Evolutionary conservation across 2,888 invertebrate genomes (phyloP).

Genomic region (Sussaba pulchella): DNA sequence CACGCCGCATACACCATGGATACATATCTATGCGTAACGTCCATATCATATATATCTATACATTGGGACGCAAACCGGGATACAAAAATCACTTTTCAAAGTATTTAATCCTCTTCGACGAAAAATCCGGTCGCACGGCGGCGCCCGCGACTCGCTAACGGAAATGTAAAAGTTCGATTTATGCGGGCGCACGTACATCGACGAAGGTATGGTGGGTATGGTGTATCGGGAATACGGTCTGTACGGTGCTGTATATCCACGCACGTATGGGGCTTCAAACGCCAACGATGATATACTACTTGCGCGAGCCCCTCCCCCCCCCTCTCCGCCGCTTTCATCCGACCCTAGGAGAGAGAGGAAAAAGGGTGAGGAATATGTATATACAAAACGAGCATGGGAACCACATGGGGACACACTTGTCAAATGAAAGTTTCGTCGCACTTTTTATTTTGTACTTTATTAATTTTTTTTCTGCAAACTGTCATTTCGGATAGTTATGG

Average conservation of each 20-base stretch:
- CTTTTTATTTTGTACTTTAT: background rate
- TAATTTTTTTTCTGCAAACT: background rate
- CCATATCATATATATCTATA: background rate
- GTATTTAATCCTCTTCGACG: conserved; percentile 62
- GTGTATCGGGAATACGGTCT: conserved; percentile 39
- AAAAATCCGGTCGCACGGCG: conserved; percentile 47
- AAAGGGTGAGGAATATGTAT: conserved; percentile 36
- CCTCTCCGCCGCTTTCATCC: conserved; percentile 6
- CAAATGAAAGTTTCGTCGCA: background rate
- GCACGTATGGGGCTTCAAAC: conserved; percentile 34
- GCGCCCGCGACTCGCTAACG: conserved; percentile 72
- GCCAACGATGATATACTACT: conserved; percentile 73
- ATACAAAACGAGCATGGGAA: conserved; percentile 21
- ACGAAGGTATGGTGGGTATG: conserved; percentile 50
- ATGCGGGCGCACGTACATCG: conserved; percentile 77
- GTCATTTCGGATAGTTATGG: no score
- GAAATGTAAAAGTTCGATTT: conserved; percentile 83
- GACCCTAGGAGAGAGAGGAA: conserved; percentile 7
- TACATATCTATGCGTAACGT: conserved; percentile 14
- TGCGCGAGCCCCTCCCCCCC: conserved; percentile 17
- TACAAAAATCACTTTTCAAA: conserved; percentile 60
- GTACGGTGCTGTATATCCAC: conserved; percentile 34
- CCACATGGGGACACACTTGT: no score
- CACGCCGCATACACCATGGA: conserved; percentile 13
- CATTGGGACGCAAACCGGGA: background rate